A percentile compares a stretch with the other conserved stretches of the same genome.
These are phyloP conservation scores for Cabera pusaria DNA, from an alignment of 2,888 invertebrate species.

Conservation along the genomic window DNA sequence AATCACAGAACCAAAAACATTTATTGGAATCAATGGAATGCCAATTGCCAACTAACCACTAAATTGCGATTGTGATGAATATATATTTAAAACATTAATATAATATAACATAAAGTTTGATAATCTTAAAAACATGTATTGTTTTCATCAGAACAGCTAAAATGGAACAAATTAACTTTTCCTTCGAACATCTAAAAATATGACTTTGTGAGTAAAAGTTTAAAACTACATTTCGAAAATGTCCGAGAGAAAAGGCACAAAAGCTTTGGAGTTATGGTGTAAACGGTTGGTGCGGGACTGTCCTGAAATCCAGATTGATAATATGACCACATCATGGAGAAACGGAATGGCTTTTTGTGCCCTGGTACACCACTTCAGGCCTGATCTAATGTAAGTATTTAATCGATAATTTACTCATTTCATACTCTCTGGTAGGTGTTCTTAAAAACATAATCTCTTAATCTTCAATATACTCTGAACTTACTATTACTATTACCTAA, in stretches of 20 bases:
- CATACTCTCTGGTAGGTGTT: no score
- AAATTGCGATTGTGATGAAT: no score
- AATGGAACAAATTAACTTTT: background rate
- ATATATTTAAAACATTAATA: no score
- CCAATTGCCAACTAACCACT: constrained; percentile 46
- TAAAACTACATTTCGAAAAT: constrained; percentile 65
- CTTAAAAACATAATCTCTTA: no score
- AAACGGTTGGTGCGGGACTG: constrained; percentile 94
- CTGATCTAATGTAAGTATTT: constrained; percentile 97
- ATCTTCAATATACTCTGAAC: no score
- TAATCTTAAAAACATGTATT: constrained; percentile 20
- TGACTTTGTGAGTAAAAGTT: constrained; percentile 17
- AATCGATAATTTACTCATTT: no score
- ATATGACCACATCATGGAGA: constrained; percentile 98
- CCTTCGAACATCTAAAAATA: no score
- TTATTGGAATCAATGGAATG: constrained; percentile 23
- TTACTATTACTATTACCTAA: no score
- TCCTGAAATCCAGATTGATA: constrained; percentile 93
- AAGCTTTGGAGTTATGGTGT: constrained; percentile 97
- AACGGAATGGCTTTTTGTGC: constrained; percentile 98
- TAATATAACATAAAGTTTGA: no score
- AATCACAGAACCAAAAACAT: no score
- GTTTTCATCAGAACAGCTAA: background rate
- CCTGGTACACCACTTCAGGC: constrained; percentile 97
- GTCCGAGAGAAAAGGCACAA: constrained; percentile 93